Conservation (phyloP, 2,797 vertebrate genomes). For the Tokudaia tokunoshimensis region DNA sequence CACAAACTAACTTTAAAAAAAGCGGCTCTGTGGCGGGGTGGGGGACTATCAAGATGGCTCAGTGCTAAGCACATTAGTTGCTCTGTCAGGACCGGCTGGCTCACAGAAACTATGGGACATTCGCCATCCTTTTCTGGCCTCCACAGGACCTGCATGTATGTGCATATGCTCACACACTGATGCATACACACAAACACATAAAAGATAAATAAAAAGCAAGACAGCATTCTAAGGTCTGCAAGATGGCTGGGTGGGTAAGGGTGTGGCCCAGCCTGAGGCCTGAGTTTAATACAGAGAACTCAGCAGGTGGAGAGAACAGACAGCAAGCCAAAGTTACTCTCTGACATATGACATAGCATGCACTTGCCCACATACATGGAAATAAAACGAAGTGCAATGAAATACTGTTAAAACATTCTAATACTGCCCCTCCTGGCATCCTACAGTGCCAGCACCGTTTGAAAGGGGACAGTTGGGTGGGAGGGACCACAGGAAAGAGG, state of each 20-base stretch:
- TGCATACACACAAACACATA: neutral
- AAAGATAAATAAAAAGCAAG: neutral
- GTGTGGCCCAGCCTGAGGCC: neutral
- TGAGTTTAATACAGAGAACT: neutral
- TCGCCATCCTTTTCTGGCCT: neutral
- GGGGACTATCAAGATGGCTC: neutral
- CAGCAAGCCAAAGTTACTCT: neutral
- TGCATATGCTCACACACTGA: neutral
- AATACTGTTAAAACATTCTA: neutral
- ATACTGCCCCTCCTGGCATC: neutral
- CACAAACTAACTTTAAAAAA: neutral
- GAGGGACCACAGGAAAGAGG: accelerated
- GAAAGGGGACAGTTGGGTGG: neutral
- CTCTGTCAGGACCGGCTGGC: neutral
- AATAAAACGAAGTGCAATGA: neutral
- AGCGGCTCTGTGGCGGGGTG: neutral
- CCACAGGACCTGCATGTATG: neutral
- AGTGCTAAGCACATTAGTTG: too few species aligned
- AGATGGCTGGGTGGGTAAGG: neutral
- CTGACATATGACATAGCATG: neutral
- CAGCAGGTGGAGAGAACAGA: neutral
- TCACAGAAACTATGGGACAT: neutral
- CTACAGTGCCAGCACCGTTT: neutral
- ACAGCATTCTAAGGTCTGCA: neutral
- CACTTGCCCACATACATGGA: neutral